Conservation (phyloP, 2,113 vertebrate genomes). For the Peromyscus polionotus region DNA sequence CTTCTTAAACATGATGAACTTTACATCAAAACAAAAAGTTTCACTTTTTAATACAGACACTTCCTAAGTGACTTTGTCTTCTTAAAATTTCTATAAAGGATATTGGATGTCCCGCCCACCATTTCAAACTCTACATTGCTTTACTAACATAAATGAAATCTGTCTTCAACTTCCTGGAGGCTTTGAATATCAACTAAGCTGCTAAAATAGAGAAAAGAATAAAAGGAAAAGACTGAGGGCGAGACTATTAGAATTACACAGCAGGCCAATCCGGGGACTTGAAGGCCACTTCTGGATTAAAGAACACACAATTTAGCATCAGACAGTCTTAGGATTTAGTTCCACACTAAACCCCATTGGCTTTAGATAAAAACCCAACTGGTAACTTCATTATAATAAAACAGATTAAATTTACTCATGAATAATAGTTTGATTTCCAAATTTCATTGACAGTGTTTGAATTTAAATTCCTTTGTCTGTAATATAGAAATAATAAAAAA, state of each 20-base stretch:
- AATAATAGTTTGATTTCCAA: slow-evolving; percentile 55
- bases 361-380: slow-evolving; percentile 12
- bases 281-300: neutral
- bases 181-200: slow-evolving; percentile 37
- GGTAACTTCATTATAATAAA: slow-evolving; percentile 49
- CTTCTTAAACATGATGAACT: slow-evolving; percentile 23
- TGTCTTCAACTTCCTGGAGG: neutral
- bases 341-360: neutral
- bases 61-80: slow-evolving; percentile 3
- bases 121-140: neutral
- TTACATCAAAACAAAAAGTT: neutral
- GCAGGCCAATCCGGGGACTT: neutral
- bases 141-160: slow-evolving; percentile 47
- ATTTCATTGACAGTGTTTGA: neutral
- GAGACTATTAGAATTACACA: neutral
- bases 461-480: slow-evolving; percentile 34
- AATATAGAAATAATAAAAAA: slow-evolving; percentile 25
- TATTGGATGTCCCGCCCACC: neutral
- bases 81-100: slow-evolving; percentile 20
- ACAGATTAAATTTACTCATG: neutral
- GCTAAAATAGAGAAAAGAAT: neutral
- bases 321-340: neutral
- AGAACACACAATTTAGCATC: neutral
- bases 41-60: neutral
- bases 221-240: neutral